Evolutionary conservation across 2,113 vertebrate species (phyloP).

Genomic region (Carassius auratus): DNA sequence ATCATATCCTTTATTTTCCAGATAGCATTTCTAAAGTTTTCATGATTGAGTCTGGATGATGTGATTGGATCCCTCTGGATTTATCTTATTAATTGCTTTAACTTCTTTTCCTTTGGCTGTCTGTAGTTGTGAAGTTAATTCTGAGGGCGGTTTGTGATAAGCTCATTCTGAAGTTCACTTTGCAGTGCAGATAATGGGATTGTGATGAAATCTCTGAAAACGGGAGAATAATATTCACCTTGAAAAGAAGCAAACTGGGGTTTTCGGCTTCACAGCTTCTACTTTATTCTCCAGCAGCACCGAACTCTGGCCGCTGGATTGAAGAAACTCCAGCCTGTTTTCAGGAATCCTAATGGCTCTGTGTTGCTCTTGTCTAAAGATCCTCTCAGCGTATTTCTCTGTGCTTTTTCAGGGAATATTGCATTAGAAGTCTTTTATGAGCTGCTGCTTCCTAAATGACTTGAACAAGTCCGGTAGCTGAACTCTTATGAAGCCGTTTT

Average conservation of each 20-base stretch:
- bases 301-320: conserved; percentile 52
- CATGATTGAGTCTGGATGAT: neutral
- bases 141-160: neutral
- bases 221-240: conserved; percentile 36
- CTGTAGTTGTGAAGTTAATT: too few relatives aligned
- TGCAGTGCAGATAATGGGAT: neutral
- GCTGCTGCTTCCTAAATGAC: conserved; percentile 29
- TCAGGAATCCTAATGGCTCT: conserved; percentile 43
- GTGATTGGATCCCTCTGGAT: neutral
- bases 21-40: neutral
- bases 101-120: neutral
- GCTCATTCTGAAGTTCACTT: neutral
- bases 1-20: neutral
- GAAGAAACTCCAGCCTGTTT: neutral
- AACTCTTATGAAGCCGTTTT: neutral
- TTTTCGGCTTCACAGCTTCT: neutral
- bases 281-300: neutral
- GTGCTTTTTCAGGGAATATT: conserved; percentile 15
- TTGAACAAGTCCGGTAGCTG: neutral
- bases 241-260: conserved; percentile 43
- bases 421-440: conserved; percentile 46
- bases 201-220: conserved; percentile 44
- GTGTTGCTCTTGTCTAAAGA: conserved; percentile 52
- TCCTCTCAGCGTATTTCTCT: conserved; percentile 41
- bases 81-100: neutral